phyloP scores from a whole-genome alignment of 2,113 vertebrate genomes.

The Megaleporinus macrocephalus region DNA sequence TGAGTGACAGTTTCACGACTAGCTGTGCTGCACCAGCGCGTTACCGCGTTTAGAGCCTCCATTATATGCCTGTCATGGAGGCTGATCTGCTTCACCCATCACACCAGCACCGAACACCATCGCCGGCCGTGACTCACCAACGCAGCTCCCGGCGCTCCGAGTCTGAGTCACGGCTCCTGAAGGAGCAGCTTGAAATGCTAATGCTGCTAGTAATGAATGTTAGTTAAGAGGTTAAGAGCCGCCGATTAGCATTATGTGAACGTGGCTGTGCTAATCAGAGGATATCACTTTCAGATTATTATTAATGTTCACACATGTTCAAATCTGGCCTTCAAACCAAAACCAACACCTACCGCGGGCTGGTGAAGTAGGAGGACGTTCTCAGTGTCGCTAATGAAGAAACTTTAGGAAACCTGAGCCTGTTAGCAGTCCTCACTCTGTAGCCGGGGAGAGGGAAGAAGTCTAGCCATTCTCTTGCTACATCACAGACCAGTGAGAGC shows the following conservation, averaged over 20 bases:
- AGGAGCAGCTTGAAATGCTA: background rate
- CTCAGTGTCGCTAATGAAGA: too few species aligned
- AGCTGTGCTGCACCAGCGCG: too few species aligned
- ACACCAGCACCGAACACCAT: background rate
- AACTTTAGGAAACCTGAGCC: too few species aligned
- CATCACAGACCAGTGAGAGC: background rate
- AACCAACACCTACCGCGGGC: too few species aligned
- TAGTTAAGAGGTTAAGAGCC: background rate
- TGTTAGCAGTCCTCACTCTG: too few species aligned
- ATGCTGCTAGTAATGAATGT: background rate
- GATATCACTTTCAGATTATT: too few species aligned
- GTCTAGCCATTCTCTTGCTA: background rate
- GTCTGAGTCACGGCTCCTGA: background rate
- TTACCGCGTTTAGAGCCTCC: too few species aligned
- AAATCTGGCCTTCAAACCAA: too few species aligned
- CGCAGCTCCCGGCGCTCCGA: background rate
- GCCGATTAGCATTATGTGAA: background rate
- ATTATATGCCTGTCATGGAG: background rate
- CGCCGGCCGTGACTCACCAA: background rate
- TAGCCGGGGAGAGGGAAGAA: background rate
- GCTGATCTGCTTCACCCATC: background rate
- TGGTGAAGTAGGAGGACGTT: too few species aligned
- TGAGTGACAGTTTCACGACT: slow-evolving; percentile 63
- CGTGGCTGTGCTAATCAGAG: too few species aligned
- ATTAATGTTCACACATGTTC: too few species aligned